Evolutionary conservation across 2,797 vertebrate species (phyloP).

Genomic region (Gallirallus australis): DNA sequence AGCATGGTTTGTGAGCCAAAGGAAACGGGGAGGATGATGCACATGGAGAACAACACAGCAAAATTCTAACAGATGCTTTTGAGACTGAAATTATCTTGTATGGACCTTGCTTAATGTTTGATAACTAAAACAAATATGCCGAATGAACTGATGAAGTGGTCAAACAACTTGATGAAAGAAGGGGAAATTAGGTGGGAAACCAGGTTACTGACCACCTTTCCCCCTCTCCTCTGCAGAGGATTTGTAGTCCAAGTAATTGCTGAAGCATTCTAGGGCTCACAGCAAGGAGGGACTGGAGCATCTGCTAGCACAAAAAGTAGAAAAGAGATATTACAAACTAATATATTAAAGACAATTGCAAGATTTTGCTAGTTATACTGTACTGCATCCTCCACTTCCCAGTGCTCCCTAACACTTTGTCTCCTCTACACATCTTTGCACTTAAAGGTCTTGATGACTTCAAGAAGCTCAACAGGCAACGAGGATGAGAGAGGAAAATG

Average conservation of each 20-base stretch:
- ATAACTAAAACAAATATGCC: not conserved
- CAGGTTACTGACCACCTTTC: fast-evolving
- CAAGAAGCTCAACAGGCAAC: not conserved
- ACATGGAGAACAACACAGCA: not conserved
- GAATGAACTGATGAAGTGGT: not conserved
- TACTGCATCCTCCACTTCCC: not conserved
- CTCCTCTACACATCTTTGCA: not conserved
- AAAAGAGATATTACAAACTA: not conserved
- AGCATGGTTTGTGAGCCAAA: not conserved
- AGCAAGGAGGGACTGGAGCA: not conserved
- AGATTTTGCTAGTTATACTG: not conserved
- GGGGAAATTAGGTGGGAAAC: not conserved
- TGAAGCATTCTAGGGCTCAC: not conserved
- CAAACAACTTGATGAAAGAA: not conserved
- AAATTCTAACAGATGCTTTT: not conserved
- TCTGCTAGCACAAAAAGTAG: not conserved
- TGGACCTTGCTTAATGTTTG: not conserved
- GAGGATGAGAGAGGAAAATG: not conserved
- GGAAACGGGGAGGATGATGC: not conserved
- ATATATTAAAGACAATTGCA: not conserved
- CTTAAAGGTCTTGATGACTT: not conserved
- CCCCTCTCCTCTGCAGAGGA: not conserved
- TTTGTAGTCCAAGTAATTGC: not conserved
- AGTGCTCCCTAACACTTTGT: fast-evolving
- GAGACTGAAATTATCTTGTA: not conserved